Percentiles rank a stretch among this genome's conserved stretches.
Conservation (phyloP, 2,888 invertebrate species). For the Watsonalla binaria region DNA sequence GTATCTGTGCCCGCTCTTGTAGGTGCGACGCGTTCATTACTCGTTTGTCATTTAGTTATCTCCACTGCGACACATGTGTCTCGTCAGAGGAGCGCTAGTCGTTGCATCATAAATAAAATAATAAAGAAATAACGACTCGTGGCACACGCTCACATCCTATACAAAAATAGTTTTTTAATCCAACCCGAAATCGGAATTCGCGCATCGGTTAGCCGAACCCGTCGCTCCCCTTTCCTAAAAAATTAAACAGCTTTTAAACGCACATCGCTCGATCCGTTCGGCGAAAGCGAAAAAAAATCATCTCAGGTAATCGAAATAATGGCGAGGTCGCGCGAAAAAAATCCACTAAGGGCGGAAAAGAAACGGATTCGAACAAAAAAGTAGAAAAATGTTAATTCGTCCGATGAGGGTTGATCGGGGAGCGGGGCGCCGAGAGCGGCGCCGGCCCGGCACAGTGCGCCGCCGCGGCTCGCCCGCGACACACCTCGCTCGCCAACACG, state of each 20-base stretch:
- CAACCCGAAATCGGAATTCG: constrained; percentile 72
- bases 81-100: neutral
- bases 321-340: constrained; percentile 72
- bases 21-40: too few species aligned
- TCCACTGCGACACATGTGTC: too few species aligned
- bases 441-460: constrained; percentile 9
- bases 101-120: constrained; percentile 18
- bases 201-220: constrained; percentile 69
- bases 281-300: constrained; percentile 64
- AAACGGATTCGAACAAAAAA: constrained; percentile 75
- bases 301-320: constrained; percentile 78
- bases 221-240: constrained; percentile 70
- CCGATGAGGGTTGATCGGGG: constrained; percentile 42
- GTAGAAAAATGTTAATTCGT: constrained; percentile 66
- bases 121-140: constrained; percentile 24
- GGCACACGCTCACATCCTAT: constrained; percentile 33
- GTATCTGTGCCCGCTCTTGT: too few species aligned
- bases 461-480: constrained; percentile 7
- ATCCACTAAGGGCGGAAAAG: constrained; percentile 77
- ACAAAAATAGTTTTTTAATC: constrained; percentile 42
- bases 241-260: constrained; percentile 78
- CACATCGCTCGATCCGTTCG: constrained; percentile 57
- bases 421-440: constrained; percentile 14
- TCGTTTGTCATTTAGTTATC: too few species aligned
- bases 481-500: constrained; percentile 6